Base-by-base conservation (phyloP, 2,797 vertebrate genomes). In the Discoglossus pictus region DNA sequence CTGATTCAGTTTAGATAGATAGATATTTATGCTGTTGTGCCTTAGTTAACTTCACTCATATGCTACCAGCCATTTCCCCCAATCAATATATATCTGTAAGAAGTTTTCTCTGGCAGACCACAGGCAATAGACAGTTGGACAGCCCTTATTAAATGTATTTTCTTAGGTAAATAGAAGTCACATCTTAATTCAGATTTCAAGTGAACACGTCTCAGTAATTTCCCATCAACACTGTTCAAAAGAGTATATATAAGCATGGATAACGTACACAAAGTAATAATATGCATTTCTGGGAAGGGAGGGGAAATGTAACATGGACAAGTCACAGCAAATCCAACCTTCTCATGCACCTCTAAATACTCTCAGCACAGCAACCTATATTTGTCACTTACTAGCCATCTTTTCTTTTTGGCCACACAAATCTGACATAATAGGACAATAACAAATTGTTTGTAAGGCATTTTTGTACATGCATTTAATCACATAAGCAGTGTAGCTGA, bases 381-480 rank as follows among this genome's bases (percentile, higher is more conserved):
- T 76, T 77, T 74, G 78, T 82, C 77, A 92, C 91, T 92, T 91
- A 91, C 90, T 86, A 90, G 86, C 75, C 83, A 84, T 82, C 88
- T 88, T 83, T 92, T 85, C 84, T 91, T 91, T 87, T 88, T 89
- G 80, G 83, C 82, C 82, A 92, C 89, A 92, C 85, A 92, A 82
- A 92, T 85, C 90, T 91, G 83, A 87, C 79, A 79, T 75, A 78
- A 84, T n/a, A n/a, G n/a, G 81, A 87, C 34, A 31, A 79, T 50
- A 50, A 61, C 39, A 15, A 8, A 24, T 18, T 13, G 12, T 47
- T n/a, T n/a, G n/a, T n/a, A n/a, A n/a, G n/a, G n/a, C n/a, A n/a
- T n/a, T n/a, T n/a, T n/a, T n/a, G n/a, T n/a, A n/a, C n/a, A n/a
- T n/a, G n/a, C n/a, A n/a, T n/a, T n/a, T n/a, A n/a, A n/a, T n/a